Evolutionary conservation across 2,797 vertebrate species (phyloP), one percentile per base, ranked within the genome.

Genomic region (Valencia hispanica): DNA sequence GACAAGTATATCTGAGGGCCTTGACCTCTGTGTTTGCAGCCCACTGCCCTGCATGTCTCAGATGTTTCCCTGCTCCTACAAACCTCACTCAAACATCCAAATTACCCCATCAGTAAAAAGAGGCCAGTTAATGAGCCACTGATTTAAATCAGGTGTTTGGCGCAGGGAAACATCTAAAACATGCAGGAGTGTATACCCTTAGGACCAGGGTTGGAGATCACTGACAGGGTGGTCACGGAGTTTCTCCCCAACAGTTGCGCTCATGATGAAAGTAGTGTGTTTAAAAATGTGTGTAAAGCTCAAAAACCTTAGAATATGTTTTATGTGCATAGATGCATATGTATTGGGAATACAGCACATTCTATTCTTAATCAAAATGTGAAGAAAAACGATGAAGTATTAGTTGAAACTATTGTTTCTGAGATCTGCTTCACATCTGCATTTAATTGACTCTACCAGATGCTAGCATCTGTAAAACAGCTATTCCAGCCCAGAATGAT

Each of bases 31-130:
- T 12, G 65, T 68, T 68, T 4, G 41, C 39, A 71, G 48, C 50
- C 69, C 22, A 17, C 70, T n/a, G 70, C 22, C 48, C 48, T n/a
- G 32, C 70, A 39, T 71, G 69, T 70, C 36, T 53, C 34, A 71
- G 69, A 71, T 53, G 70, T 39, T 71, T 71, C 30, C 22, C 30
- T 51, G 47, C 20, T 51, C 45, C 20, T 22, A 50, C 18, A 36
- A 53, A 71, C 22, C 32, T 71, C 11, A 51, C 47, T n/a, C 10
- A 43, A 43, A 41, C 25, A 14, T 25, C 39, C 39, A 22, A 66
- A 66, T 66, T 66, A n/a, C 63, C 61, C 41, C 22, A 20, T 68
- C 39, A 36, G 48, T 32, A 25, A n/a, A 32, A 20, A 36, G 15
- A 39, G 39, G 70, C 34, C 50, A 34, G 30, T 51, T 50, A 70